Conservation (phyloP, 2,113 vertebrate genomes). For the Polypterus senegalus region DNA sequence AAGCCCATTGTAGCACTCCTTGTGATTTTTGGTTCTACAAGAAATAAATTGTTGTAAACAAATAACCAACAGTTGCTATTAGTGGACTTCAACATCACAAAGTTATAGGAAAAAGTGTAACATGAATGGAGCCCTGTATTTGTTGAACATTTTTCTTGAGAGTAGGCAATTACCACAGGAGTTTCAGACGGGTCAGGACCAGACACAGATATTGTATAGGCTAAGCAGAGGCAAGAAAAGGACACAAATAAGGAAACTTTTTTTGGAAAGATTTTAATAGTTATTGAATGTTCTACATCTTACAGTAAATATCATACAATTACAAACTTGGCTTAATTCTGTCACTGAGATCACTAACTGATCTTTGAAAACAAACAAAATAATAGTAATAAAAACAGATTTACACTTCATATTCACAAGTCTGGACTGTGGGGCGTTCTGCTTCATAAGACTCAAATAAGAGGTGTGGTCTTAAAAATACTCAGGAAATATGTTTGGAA, state of each 20-base stretch:
- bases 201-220: too few relatives aligned
- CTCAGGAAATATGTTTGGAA: constrained; percentile 68
- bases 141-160: too few relatives aligned
- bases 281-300: constrained; percentile 98
- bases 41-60: too few relatives aligned
- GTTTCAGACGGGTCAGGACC: too few relatives aligned
- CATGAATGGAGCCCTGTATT: too few relatives aligned
- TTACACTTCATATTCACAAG: constrained; percentile 84
- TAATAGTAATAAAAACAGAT: constrained; percentile 60
- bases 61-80: too few relatives aligned
- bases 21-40: too few relatives aligned
- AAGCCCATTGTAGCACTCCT: too few relatives aligned
- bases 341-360: constrained; percentile 87
- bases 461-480: constrained; percentile 45
- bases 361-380: constrained; percentile 59
- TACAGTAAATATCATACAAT: constrained; percentile 98
- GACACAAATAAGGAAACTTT: constrained; percentile 15
- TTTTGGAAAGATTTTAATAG: constrained; percentile 95
- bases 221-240: neutral
- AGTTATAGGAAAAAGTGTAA: too few relatives aligned
- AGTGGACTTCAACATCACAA: too few relatives aligned
- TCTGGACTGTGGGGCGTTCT: constrained; percentile 50
- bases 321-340: constrained; percentile 98
- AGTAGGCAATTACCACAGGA: too few relatives aligned
- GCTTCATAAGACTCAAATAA: constrained; percentile 54